Percentiles rank a stretch among this genome's conserved stretches.
These are phyloP conservation scores for Vulpes ferrilata DNA, from an alignment of 2,113 vertebrate species.

Conservation along the genomic window DNA sequence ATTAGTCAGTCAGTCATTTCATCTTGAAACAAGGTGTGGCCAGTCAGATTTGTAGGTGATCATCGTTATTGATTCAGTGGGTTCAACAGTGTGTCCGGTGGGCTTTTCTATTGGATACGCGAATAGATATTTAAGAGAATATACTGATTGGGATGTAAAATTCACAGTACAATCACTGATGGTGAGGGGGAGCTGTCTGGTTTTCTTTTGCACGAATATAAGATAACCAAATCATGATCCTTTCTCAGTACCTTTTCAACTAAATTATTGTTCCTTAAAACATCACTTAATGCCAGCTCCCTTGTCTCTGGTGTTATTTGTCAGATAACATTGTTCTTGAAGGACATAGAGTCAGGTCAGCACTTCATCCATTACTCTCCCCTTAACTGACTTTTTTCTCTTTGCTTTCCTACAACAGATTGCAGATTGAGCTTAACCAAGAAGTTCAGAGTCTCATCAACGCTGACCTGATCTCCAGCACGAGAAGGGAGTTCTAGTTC, in stretches of 20 bases:
- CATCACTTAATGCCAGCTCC: neutral
- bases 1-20: neutral
- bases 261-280: neutral
- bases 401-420: slow-evolving; percentile 76
- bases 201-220: neutral
- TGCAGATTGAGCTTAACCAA: slow-evolving; percentile 75
- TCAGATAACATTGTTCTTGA: neutral
- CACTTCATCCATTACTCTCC: neutral
- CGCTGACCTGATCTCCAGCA: slow-evolving; percentile 46
- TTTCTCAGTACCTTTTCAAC: neutral
- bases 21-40: neutral
- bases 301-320: neutral
- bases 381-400: slow-evolving; percentile 65
- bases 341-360: neutral
- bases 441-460: slow-evolving; percentile 70
- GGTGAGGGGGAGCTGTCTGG: neutral
- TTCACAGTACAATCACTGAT: neutral
- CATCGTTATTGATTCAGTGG: neutral
- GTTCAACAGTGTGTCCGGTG: neutral
- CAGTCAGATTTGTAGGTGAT: neutral
- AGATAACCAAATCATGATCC: neutral
- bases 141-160: neutral
- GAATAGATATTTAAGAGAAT: neutral
- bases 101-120: neutral
- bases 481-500: slow-evolving; percentile 67